These are phyloP conservation scores for Sylvilagus bachmani DNA, from an alignment of 2,113 vertebrate genomes.

Conservation along the genomic window DNA sequence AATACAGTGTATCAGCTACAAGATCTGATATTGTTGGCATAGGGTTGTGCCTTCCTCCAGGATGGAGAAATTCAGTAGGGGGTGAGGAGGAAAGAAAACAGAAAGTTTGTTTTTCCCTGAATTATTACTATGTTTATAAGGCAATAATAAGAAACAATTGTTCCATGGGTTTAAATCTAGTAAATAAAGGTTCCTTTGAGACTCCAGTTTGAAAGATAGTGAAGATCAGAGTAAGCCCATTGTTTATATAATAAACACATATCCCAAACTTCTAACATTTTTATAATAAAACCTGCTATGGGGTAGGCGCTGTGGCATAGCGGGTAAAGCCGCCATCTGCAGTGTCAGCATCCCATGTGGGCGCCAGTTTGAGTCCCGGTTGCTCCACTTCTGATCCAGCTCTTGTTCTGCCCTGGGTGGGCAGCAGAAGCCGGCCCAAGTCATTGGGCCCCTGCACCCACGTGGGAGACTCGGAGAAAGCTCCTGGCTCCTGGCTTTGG, in stretches of 20 bases:
- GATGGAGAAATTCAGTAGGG: conserved; percentile 41
- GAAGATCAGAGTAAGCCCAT: conserved; percentile 71
- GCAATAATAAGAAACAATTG: conserved; percentile 70
- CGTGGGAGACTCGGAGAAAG: too few species aligned
- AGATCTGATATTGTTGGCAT: background rate
- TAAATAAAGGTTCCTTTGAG: conserved; percentile 76
- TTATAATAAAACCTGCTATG: conserved; percentile 75
- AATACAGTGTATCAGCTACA: background rate
- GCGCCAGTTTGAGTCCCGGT: too few species aligned
- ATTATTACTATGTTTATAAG: conserved; percentile 73
- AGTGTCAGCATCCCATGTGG: too few species aligned
- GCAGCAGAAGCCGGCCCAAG: too few species aligned
- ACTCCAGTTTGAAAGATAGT: conserved; percentile 75
- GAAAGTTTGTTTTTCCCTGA: conserved; percentile 62
- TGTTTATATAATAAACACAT: conserved; percentile 71
- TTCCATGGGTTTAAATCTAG: conserved; percentile 74
- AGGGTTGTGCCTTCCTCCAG: background rate
- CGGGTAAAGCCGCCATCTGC: too few species aligned
- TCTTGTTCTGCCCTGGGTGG: too few species aligned
- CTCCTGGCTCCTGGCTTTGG: too few species aligned
- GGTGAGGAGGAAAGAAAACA: conserved; percentile 57
- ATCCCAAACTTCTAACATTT: conserved; percentile 67
- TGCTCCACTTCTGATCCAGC: too few species aligned
- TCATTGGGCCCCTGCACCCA: too few species aligned
- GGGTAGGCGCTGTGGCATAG: too few species aligned